These are phyloP conservation scores for Dryobotodes eremita DNA, from an alignment of 2,888 invertebrate genomes.

Conservation along the genomic window DNA sequence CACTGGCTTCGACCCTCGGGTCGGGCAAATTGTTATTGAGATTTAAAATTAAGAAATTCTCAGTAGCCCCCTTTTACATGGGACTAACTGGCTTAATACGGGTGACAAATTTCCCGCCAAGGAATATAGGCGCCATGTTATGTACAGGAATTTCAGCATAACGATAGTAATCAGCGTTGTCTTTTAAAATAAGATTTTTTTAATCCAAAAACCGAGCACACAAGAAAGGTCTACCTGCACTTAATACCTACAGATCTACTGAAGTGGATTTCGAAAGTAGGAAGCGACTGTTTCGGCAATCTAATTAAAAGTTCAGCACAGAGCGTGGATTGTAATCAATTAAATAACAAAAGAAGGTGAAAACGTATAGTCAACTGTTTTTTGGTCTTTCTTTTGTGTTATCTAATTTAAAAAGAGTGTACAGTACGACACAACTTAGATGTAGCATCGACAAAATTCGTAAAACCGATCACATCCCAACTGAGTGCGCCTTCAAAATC, in stretches of 20 bases:
- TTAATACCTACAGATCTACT: background rate
- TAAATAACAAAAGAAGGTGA: conserved; percentile 7
- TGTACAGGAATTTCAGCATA: background rate
- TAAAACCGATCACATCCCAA: too few relatives aligned
- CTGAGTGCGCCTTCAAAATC: too few relatives aligned
- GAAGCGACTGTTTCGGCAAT: conserved; percentile 11
- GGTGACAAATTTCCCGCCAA: background rate
- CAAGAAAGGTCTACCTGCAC: background rate
- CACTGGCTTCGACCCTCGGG: background rate
- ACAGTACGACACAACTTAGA: too few relatives aligned
- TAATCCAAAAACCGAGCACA: background rate
- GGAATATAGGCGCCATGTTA: background rate
- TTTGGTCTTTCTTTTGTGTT: background rate
- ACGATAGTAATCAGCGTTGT: conserved; percentile 1
- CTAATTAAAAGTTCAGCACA: conserved; percentile 46
- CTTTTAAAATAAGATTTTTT: background rate
- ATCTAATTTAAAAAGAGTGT: background rate
- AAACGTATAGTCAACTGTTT: background rate
- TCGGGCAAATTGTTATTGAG: background rate
- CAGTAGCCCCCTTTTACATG: background rate
- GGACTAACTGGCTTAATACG: background rate
- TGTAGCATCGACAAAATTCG: too few relatives aligned
- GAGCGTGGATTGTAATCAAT: conserved; percentile 12
- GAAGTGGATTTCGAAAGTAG: conserved; percentile 3
- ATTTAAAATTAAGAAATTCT: background rate